phyloP scores from a whole-genome alignment of 2,113 vertebrate species.

The Pseudopipra pipra region DNA sequence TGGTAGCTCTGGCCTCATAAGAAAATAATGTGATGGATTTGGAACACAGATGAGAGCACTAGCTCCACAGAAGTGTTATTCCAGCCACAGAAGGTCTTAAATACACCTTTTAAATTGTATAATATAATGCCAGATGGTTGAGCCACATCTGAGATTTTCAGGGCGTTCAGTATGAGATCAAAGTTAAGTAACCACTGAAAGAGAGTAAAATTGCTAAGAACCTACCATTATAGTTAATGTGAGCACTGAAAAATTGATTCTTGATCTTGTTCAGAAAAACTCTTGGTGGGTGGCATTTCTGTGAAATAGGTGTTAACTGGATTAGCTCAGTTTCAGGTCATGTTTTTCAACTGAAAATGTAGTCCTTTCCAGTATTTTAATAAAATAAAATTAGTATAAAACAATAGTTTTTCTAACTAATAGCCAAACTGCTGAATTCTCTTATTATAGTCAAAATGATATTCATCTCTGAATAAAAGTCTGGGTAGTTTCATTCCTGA shows the following conservation, averaged over 20 bases:
- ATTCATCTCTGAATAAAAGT: background rate
- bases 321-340: constrained; percentile 2
- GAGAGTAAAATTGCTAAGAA: constrained; percentile 8
- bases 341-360: background rate
- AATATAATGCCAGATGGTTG: constrained; percentile 43
- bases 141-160: constrained; percentile 44
- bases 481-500: background rate
- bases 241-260: background rate
- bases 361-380: constrained; percentile 8
- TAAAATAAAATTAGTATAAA: constrained; percentile 1
- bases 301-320: constrained; percentile 44
- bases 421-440: background rate
- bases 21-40: constrained; percentile 57
- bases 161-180: background rate
- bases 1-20: constrained; percentile 32
- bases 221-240: background rate
- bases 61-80: constrained; percentile 54
- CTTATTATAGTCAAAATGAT: background rate
- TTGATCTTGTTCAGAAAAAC: constrained; percentile 28
- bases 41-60: constrained; percentile 52
- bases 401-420: constrained; percentile 8
- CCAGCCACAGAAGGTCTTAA: constrained; percentile 50
- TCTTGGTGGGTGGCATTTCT: constrained; percentile 31
- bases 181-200: constrained; percentile 21
- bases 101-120: constrained; percentile 47